These are phyloP conservation scores for Enteromius afrohamiltoni DNA, from an alignment of 2,797 vertebrate genomes.

Conservation along the genomic window DNA sequence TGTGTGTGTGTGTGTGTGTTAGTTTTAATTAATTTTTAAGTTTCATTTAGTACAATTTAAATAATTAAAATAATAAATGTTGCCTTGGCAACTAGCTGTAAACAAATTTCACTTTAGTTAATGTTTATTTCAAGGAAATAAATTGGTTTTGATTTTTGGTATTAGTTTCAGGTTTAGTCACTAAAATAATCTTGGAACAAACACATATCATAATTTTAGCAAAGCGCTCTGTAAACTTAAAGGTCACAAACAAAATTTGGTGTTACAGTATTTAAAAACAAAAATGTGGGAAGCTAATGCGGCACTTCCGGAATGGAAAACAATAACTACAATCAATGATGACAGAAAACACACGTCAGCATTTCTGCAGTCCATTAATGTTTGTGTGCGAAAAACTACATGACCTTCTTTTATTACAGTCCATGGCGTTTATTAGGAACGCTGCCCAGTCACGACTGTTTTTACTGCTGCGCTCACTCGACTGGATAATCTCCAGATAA, in stretches of 20 bases:
- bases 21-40: neutral
- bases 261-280: neutral
- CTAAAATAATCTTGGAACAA: too few relatives aligned
- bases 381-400: neutral
- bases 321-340: neutral
- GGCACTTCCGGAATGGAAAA: neutral
- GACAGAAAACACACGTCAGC: constrained; percentile 4
- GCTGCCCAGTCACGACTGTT: constrained; percentile 59
- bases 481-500: constrained; percentile 67
- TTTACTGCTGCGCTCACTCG: constrained; percentile 57
- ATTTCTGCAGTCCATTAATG: constrained; percentile 15
- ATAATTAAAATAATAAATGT: neutral
- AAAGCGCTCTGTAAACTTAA: neutral
- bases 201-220: neutral
- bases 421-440: constrained; percentile 46
- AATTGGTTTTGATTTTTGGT: too few relatives aligned
- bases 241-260: neutral
- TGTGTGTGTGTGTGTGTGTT: neutral
- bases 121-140: neutral
- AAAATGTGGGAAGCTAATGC: neutral
- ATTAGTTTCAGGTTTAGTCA: too few relatives aligned
- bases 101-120: neutral
- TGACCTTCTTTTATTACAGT: neutral
- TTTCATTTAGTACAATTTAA: neutral
- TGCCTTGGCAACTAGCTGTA: neutral